Evolutionary conservation across 2,113 vertebrate genomes (phyloP).

Genomic region (Choloepus hoffmanni): DNA sequence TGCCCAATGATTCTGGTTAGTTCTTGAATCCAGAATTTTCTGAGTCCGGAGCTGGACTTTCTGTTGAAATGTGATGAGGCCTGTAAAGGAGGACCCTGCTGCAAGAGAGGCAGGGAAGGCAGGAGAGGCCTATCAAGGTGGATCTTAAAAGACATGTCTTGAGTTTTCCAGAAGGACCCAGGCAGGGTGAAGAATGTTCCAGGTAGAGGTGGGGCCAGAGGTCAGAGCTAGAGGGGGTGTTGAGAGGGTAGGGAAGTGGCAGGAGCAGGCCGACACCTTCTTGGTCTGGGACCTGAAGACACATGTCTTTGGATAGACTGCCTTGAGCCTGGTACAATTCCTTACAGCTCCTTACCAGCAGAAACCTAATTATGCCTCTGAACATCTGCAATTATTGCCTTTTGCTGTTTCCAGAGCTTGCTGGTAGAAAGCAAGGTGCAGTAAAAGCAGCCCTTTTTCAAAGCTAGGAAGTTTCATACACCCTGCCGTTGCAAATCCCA

Average conservation of each 20-base stretch:
- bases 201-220: background rate
- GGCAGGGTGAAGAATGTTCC: conserved; percentile 9
- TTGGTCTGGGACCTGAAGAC: background rate
- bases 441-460: background rate
- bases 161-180: background rate
- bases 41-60: background rate
- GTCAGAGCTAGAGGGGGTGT: background rate
- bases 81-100: background rate
- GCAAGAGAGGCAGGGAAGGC: background rate
- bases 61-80: background rate
- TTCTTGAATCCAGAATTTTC: background rate
- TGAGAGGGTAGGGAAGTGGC: background rate
- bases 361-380: background rate
- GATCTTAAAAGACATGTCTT: background rate
- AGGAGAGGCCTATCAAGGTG: background rate
- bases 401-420: background rate
- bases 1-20: background rate
- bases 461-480: background rate
- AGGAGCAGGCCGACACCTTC: background rate
- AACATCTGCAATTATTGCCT: background rate
- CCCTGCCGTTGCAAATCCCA: background rate
- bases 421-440: background rate
- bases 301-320: background rate
- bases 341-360: background rate
- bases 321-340: background rate